Base-by-base conservation (phyloP, 1,140 invertebrate genomes). In the Brachionus manjavacas region DNA sequence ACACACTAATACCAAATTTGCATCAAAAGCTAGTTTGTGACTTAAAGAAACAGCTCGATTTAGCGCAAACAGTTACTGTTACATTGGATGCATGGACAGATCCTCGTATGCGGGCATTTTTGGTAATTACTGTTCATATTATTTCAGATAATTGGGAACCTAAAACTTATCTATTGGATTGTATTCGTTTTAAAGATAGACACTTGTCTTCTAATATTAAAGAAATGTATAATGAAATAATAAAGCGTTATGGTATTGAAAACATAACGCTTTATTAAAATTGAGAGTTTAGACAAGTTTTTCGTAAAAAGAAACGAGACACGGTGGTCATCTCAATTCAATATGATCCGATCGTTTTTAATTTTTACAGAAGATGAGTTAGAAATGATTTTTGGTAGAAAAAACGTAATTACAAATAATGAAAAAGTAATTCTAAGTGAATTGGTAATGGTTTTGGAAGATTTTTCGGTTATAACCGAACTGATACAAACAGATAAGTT, bases 81-180 rank as follows among this genome's bases (percentile, higher is more conserved):
- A 68, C 64, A 68, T 23, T 68, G 12, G 64, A 68, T 28, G 64
- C 64, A 68, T 68, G 64, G 64, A 68, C 64, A 25, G 64, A 68
- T 28, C 20, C 64, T 25, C 64, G 64, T 12, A 68, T 68, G 64
- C 16, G 25, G 28, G 64, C 64, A 25, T 68, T 68, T 68, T 68
- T 68, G 25, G 64, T 4, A 25, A 28, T 68, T 25, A 68, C 64
- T 25, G 64, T 12, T 23, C 64, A 68, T 28, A 68, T 68, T 25
- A 68, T 68, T 25, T 12, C 16, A 23, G 25, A 68, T 25, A 28
- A 68, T 25, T 68, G 20, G 64, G 25, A 68, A 12, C 25, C 20
- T 25, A 23, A 12, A 12, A 25, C 64, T 25, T 68, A 28, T 28
- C 28, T 28, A 28, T 28, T 28, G 28, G 28, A 28, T 28, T 28